phyloP scores from a whole-genome alignment of 1,140 invertebrate species.

The Medauroidea extradentata region DNA sequence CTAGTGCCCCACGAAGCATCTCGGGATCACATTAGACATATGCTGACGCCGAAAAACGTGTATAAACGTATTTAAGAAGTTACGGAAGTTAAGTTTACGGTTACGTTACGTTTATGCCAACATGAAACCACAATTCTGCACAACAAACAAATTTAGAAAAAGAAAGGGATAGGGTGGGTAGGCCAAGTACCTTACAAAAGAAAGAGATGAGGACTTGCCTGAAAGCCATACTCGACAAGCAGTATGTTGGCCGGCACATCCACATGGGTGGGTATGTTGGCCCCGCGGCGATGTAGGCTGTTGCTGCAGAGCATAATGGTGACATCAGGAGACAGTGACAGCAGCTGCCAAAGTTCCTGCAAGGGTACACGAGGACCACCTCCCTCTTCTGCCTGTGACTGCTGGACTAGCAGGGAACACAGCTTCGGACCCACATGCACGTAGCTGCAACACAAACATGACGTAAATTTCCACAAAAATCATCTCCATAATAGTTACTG shows the following conservation, averaged over 20 bases:
- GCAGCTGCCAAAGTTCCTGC: slow-evolving; percentile 49
- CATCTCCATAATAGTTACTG: too few relatives aligned
- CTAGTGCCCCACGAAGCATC: too few relatives aligned
- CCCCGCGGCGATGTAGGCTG: slow-evolving; percentile 41
- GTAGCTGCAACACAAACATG: slow-evolving; percentile 5
- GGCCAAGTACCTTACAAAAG: too few relatives aligned
- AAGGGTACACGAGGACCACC: slow-evolving; percentile 20
- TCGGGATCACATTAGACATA: too few relatives aligned
- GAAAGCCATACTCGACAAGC: slow-evolving; percentile 61
- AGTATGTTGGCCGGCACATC: slow-evolving; percentile 54
- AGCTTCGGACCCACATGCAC: slow-evolving; percentile 58
- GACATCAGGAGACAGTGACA: slow-evolving; percentile 49
- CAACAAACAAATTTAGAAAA: too few relatives aligned
- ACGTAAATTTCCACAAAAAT: too few relatives aligned
- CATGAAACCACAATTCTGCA: too few relatives aligned
- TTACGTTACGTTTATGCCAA: too few relatives aligned
- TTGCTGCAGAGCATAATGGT: slow-evolving; percentile 57
- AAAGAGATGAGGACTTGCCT: slow-evolving; percentile 47
- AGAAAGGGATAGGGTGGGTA: too few relatives aligned
- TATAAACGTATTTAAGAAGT: too few relatives aligned
- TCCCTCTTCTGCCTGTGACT: slow-evolving; percentile 3
- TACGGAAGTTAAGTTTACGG: too few relatives aligned
- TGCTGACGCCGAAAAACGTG: too few relatives aligned
- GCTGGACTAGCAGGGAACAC: slow-evolving; percentile 50
- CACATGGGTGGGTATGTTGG: slow-evolving; percentile 39